Base-by-base conservation (phyloP, 2,797 vertebrate species). In the Rhinichthys osculus region DNA sequence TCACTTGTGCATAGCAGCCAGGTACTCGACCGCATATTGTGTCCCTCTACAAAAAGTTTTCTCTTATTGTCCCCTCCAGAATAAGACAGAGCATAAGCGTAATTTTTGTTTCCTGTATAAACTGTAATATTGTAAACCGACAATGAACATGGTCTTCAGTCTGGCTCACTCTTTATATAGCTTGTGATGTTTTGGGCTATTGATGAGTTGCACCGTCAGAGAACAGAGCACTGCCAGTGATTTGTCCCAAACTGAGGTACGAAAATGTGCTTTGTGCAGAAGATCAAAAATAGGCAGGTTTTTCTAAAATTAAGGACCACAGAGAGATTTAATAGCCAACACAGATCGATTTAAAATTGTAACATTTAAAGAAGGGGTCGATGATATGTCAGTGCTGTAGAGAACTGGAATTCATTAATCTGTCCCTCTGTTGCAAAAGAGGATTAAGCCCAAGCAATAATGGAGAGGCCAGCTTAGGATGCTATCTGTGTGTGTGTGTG, bases 311-410 rank as follows among this genome's bases (percentile, higher is more conserved):
- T 57, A 77, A 78, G 76, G 79, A 76, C 76, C 84, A 84, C 47
- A 54, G 77, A 73, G 71, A 83, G 62, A 77, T 86, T 84, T 62
- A 81, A 59, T 50, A 67, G 38, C 50, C 9, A 1, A 74, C 80
- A 83, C 64, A 30, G 78, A 74, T 87, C 73, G 42, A 87, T 87
- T 87, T 85, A 70, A 85, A 59, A 77, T 83, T 80, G 86, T 67
- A 72, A 54, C 54, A 21, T 74, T 50, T 76, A 64, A 50, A 78
- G 83, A 38, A 47, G 9, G 6, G 33, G 70, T 52, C 44, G 64
- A 80, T 77, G 62, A 17, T 54, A 82, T 78, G 67, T 77, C 67
- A 50, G 44, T 57, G 64, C 66, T 74, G 30, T 66, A 77, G 71
- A 76, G 9, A 59, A 64, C 38, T 52, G 59, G 33, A 42, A 54